A percentile compares a stretch with the other conserved stretches of the same genome.
Evolutionary conservation across 2,113 vertebrate species (phyloP).

Genomic region (Gavialis gangeticus): DNA sequence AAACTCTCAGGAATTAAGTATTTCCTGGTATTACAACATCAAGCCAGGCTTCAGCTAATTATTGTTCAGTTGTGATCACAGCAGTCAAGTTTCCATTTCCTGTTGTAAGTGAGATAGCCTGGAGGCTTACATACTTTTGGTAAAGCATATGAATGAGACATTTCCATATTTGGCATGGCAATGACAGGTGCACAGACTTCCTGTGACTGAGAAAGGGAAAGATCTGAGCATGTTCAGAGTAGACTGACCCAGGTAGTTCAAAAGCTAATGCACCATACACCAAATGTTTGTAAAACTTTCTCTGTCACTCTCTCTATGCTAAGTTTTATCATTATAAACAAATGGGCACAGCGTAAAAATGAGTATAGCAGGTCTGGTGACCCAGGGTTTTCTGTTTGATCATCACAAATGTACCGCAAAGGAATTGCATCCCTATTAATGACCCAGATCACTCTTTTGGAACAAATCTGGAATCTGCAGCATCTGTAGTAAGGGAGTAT

Average conservation of each 20-base stretch:
- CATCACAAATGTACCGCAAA: no score
- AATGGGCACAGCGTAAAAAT: not conserved
- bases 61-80: not conserved
- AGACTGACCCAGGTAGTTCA: not conserved
- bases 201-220: not conserved
- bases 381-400: no score
- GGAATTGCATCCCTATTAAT: no score
- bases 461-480: no score
- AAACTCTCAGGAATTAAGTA: not conserved
- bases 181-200: not conserved
- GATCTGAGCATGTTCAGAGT: not conserved
- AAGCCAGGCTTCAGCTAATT: not conserved
- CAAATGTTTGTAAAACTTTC: not conserved
- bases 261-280: rapidly evolving
- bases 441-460: no score
- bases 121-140: not conserved
- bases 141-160: not conserved
- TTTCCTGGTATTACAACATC: not conserved
- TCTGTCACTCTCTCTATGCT: not conserved
- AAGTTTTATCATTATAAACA: not conserved
- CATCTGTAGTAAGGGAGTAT: no score
- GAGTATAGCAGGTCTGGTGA: no score
- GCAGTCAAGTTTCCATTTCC: not conserved
- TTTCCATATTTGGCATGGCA: not conserved
- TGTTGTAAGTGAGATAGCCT: not conserved